Conservation (phyloP, 2,113 vertebrate species). For the Steatornis caripensis region DNA sequence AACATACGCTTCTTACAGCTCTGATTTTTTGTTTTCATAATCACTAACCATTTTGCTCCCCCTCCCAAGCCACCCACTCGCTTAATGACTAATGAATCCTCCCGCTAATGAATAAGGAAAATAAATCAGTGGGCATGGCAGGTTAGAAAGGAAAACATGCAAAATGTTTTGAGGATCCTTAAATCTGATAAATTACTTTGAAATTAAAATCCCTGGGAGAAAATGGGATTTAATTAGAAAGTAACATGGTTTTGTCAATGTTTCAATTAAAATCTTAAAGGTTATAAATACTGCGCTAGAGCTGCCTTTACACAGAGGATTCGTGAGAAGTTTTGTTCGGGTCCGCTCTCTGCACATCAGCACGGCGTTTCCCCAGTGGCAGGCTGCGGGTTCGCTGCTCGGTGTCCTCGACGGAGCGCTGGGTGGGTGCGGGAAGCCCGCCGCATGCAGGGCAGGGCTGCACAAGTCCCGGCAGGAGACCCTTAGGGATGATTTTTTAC, state of each 20-base stretch:
- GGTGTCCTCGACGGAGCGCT: rapidly evolving
- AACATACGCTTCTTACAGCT: constrained; percentile 81
- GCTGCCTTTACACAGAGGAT: not conserved
- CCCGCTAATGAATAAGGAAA: constrained; percentile 77
- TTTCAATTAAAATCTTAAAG: constrained; percentile 71
- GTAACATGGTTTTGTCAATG: constrained; percentile 71
- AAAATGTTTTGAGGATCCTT: constrained; percentile 80
- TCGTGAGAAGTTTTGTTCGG: not conserved
- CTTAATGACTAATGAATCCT: constrained; percentile 86
- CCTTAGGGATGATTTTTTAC: not conserved
- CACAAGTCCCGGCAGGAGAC: not conserved
- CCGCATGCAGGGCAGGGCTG: rapidly evolving
- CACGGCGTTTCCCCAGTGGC: not conserved
- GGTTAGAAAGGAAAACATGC: constrained; percentile 83
- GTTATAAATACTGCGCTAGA: constrained; percentile 35
- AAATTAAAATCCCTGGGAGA: constrained; percentile 84
- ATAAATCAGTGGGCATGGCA: constrained; percentile 87
- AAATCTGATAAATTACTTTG: constrained; percentile 86
- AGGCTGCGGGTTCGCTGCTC: not conserved
- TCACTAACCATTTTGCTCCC: constrained; percentile 40
- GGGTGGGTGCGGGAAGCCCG: not conserved
- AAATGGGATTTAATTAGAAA: constrained; percentile 80
- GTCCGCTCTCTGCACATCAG: not conserved
- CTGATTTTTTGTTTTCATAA: constrained; percentile 67
- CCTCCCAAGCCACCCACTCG: constrained; percentile 66